Evolutionary conservation across 2,797 vertebrate species (phyloP).

Genomic region (Cyprinodon diabolis): DNA sequence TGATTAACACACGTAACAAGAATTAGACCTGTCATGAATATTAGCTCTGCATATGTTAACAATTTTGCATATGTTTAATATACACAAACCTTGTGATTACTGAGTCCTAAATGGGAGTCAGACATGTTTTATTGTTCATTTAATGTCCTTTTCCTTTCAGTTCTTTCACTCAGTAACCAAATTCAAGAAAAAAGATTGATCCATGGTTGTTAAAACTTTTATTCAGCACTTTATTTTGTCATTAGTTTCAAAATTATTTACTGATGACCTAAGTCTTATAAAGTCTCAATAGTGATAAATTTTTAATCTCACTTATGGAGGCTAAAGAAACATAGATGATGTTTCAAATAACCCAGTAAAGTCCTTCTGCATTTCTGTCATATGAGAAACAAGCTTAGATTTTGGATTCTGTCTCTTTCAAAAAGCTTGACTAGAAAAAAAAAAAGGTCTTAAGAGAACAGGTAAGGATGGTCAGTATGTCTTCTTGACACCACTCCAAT

Average conservation of each 20-base stretch:
- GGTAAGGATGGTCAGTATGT: conserved; percentile 8
- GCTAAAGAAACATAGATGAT: conserved; percentile 14
- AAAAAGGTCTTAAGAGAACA: conserved; percentile 14
- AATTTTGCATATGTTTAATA: no score
- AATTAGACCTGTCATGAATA: no score
- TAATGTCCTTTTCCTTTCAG: not conserved
- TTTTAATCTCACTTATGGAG: conserved; percentile 3
- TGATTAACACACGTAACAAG: no score
- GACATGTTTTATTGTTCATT: not conserved
- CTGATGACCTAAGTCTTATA: not conserved
- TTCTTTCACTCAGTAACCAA: not conserved
- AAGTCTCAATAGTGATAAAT: not conserved
- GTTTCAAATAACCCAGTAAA: conserved; percentile 26
- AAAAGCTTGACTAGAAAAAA: conserved; percentile 19
- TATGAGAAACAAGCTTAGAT: conserved; percentile 15
- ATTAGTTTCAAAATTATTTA: not conserved
- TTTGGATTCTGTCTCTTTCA: conserved; percentile 15
- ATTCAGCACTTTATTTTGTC: not conserved
- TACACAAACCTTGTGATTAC: no score
- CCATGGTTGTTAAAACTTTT: not conserved
- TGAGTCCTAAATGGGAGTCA: not conserved
- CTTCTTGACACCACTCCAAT: conserved; percentile 17
- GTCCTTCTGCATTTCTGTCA: not conserved
- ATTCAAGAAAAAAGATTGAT: not conserved
- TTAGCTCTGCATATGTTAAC: no score